phyloP scores from a whole-genome alignment of 1,140 invertebrate species.

The Armadillidium nasatum region DNA sequence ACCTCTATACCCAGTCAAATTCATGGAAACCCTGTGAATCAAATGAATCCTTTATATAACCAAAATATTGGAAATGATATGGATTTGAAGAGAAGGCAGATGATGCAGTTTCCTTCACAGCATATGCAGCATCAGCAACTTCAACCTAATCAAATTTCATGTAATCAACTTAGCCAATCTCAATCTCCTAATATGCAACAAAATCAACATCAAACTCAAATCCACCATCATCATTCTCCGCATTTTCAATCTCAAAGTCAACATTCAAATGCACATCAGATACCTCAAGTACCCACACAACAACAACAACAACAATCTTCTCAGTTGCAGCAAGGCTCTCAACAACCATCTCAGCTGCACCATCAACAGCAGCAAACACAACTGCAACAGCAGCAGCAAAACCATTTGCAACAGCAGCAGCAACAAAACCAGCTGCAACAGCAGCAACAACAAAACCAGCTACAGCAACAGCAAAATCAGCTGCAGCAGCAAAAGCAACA shows the following conservation, averaged over 20 bases:
- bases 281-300: neutral
- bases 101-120: constrained; percentile 23
- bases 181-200: constrained; percentile 26
- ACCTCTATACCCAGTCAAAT: constrained; percentile 35
- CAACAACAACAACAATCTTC: neutral
- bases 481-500: too few species aligned
- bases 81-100: constrained; percentile 38
- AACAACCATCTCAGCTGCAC: neutral
- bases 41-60: constrained; percentile 36
- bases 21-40: constrained; percentile 37
- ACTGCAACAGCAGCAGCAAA: neutral
- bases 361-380: neutral
- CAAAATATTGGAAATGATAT: constrained; percentile 38
- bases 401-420: too few species aligned
- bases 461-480: too few species aligned
- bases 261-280: neutral
- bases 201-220: constrained; percentile 14
- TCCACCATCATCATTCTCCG: constrained; percentile 1
- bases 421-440: too few species aligned
- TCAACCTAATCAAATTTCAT: constrained; percentile 4
- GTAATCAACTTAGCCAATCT: neutral
- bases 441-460: too few species aligned
- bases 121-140: constrained; percentile 30
- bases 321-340: neutral
- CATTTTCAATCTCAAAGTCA: neutral